Evolutionary conservation across 92 coral and sea anemone genomes (phyloP), one percentile per base, ranked within the genome.

Genomic region (Palythoa grandiflora): DNA sequence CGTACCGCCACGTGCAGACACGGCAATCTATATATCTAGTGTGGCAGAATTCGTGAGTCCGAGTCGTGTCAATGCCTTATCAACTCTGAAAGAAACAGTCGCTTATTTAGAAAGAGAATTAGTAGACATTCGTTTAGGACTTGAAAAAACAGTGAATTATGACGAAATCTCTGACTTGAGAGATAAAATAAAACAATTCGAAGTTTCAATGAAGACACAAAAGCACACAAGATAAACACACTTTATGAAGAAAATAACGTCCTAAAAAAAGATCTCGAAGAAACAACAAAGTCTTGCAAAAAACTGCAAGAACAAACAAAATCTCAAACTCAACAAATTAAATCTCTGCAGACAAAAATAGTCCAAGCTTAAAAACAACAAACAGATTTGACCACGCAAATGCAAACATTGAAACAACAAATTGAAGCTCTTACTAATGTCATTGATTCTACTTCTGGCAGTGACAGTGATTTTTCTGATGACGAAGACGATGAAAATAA

Each of bases 91-190:
- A 53, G 50, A 54, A 66, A 77, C 65, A 40, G 81, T 77, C 66
- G 81, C 81, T 77, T 52, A 77, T 77, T 51, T 77, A 77, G 81
- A 77, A 53, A 77, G 81, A 78, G 83, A 78, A 9, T 2, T 78
- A 78, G 83, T 78, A 54, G 39, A 78, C 35, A 78, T 78, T 78
- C 83, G 70, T 78, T 35, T 78, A 78, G 83, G 13, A 51, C 53
- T 78, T 78, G 83, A 78, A 78, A 78, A 78, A 78, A 78, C 83
- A 2, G 70, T 78, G 83, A 78, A 6, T 9, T 78, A 37, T 37
- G 83, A 78, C 1, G 83, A 78, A 36, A 78, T 78, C 40, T 78
- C 83, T 15, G 83, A 78, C 83, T 28, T 78, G 83, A 78, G 83
- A 9, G 83, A 57, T 53, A 78, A 78, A 55, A 53, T 78, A 4